Evolutionary conservation across 2,888 invertebrate genomes (phyloP).

Genomic region (Esperia sulphurella): DNA sequence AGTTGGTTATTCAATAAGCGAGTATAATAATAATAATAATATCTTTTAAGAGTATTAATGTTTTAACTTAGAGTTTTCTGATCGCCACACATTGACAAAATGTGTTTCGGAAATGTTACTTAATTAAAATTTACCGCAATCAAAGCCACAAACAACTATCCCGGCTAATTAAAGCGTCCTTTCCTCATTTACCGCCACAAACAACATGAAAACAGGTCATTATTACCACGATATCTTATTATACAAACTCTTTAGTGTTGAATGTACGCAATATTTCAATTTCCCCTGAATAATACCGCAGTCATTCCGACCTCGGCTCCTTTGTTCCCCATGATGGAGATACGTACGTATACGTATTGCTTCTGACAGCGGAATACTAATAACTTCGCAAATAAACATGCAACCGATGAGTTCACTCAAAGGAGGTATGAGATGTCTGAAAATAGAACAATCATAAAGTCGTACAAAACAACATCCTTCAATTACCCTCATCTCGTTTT

Average conservation of each 20-base stretch:
- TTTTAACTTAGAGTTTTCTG: too few species aligned
- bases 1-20: too few species aligned
- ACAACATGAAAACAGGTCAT: slow-evolving; percentile 21
- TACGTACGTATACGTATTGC: slow-evolving; percentile 25
- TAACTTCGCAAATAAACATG: slow-evolving; percentile 31
- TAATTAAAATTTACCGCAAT: background rate
- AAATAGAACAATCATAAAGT: background rate
- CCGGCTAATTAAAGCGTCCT: slow-evolving; percentile 8
- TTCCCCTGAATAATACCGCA: slow-evolving; percentile 23
- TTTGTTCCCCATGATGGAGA: slow-evolving; percentile 30
- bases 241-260: slow-evolving; percentile 19
- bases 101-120: background rate
- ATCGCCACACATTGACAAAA: too few species aligned
- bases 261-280: slow-evolving; percentile 26
- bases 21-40: too few species aligned
- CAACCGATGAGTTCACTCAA: slow-evolving; percentile 12
- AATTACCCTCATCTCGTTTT: too few species aligned
- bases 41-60: too few species aligned
- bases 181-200: slow-evolving; percentile 7
- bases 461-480: too few species aligned
- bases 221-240: slow-evolving; percentile 16
- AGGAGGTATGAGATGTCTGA: background rate
- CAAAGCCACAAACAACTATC: slow-evolving; percentile 7
- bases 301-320: slow-evolving; percentile 15
- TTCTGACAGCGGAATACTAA: slow-evolving; percentile 36